These are phyloP conservation scores for Morone saxatilis DNA, from an alignment of 2,113 vertebrate species.

Conservation along the genomic window DNA sequence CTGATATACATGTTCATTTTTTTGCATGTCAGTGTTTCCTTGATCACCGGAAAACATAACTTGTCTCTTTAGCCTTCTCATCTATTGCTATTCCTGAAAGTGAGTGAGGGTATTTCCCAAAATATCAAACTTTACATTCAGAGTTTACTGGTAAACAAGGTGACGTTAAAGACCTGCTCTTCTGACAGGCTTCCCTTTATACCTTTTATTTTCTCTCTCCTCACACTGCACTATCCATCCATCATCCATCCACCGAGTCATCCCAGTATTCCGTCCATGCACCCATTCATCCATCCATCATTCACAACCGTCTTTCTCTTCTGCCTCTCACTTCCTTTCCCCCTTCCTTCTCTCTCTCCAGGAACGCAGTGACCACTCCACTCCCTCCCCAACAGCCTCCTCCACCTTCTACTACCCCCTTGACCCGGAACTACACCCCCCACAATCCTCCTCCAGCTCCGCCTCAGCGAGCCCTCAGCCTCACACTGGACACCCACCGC, in stretches of 20 bases:
- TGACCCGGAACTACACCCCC: constrained; percentile 68
- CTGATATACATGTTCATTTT: neutral
- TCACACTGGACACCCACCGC: constrained; percentile 86
- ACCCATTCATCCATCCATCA: neutral
- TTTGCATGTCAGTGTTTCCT: neutral
- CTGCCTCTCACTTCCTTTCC: constrained; percentile 28
- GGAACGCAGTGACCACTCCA: constrained; percentile 84
- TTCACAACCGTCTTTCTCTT: neutral
- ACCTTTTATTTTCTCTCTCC: neutral
- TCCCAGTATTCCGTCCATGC: neutral
- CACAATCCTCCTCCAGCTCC: constrained; percentile 74
- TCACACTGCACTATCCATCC: constrained; percentile 4
- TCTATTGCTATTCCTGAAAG: too few species aligned
- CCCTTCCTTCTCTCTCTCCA: constrained; percentile 77
- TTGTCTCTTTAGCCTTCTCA: neutral
- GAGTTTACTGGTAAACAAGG: constrained; percentile 2
- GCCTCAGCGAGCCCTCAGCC: constrained; percentile 83
- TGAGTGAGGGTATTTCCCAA: neutral
- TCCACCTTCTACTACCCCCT: constrained; percentile 75
- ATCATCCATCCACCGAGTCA: constrained; percentile 3
- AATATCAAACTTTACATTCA: too few species aligned
- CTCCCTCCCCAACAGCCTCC: constrained; percentile 67
- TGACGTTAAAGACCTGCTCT: neutral
- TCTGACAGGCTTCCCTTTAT: neutral
- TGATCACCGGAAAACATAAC: constrained; percentile 5